Evolutionary conservation across 2,888 invertebrate genomes (phyloP).

Genomic region (Chaetoderma sp.): DNA sequence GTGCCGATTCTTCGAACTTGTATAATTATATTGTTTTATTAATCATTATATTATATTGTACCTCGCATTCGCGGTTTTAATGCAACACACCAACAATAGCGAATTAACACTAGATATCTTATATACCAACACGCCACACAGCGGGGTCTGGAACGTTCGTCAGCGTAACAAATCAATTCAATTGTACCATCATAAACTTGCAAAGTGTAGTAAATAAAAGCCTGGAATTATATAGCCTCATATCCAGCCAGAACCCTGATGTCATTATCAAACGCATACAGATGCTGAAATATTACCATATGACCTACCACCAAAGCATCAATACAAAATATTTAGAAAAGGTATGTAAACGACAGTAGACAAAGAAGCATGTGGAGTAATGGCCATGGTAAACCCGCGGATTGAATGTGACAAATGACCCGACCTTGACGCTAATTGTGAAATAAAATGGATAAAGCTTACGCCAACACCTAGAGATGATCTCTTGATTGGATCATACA

Average conservation of each 20-base stretch:
- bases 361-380: conserved; percentile 8
- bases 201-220: conserved; percentile 8
- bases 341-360: too few species aligned
- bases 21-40: too few species aligned
- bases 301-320: not conserved
- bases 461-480: too few species aligned
- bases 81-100: too few species aligned
- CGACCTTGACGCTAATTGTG: conserved; percentile 1
- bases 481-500: too few species aligned
- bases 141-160: too few species aligned
- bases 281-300: conserved; percentile 6
- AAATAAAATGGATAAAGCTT: conserved; percentile 11
- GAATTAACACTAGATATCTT: too few species aligned
- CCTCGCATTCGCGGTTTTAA: too few species aligned
- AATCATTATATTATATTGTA: too few species aligned
- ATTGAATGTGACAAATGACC: conserved; percentile 2
- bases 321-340: conserved; percentile 3
- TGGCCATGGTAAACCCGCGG: too few species aligned
- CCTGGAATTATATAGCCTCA: not conserved
- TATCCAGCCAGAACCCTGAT: conserved; percentile 9
- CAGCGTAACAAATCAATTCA: not conserved
- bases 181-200: conserved; percentile 5
- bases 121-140: too few species aligned
- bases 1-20: too few species aligned
- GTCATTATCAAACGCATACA: not conserved